Base-by-base conservation (phyloP, 2,113 vertebrate species). In the Orientallactaga bullata region DNA sequence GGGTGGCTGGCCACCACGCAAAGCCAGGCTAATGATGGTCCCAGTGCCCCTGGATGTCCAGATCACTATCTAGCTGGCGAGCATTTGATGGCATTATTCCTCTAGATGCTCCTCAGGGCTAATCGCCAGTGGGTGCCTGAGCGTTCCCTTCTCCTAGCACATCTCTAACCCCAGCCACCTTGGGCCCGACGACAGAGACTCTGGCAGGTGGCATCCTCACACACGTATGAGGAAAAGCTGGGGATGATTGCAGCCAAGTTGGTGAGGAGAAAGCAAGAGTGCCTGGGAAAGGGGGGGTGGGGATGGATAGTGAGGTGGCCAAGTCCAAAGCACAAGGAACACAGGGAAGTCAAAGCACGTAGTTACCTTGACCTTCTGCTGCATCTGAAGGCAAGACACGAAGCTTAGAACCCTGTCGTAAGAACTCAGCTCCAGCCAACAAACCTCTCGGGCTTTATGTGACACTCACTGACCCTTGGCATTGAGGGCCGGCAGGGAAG, bases 301-400 rank as follows among this genome's bases (percentile, higher is more conserved):
- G 12, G n/a, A 10, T 7, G 28, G 5, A 10, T 23, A 7, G 60
- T 24, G n/a, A 71, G 47, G 39, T 11, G 65, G n/a, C 15, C 0
- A 11, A 80, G 81, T 78, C 73, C 65, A 85, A 89, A 92, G 86
- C 90, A 24, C 47, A 78, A 74, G 82, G 42, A 80, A 35, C 28
- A n/a, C 1, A 26, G 47, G 10, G 0, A 76, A 74, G 68, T 58
- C 69, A 66, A 39, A 83, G 89, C 37, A 32, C 4, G 0, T 28
- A 4, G 6, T 97, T 97, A 97, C 96, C 96, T 97, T 96, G 94
- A 89, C 93, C 96, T 88, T 96, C 97, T 73, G 96, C 94, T 58
- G 96, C 96, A 76, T 95, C 94, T 93, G 88, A 91, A 90, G 94
- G 71, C 66, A 97, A 97, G 86, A 96, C 84, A 96, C 47, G 90